A percentile compares a stretch with the other conserved stretches of the same genome.
phyloP scores from a whole-genome alignment of 2,888 invertebrate species.

The Drosophila lutescens region DNA sequence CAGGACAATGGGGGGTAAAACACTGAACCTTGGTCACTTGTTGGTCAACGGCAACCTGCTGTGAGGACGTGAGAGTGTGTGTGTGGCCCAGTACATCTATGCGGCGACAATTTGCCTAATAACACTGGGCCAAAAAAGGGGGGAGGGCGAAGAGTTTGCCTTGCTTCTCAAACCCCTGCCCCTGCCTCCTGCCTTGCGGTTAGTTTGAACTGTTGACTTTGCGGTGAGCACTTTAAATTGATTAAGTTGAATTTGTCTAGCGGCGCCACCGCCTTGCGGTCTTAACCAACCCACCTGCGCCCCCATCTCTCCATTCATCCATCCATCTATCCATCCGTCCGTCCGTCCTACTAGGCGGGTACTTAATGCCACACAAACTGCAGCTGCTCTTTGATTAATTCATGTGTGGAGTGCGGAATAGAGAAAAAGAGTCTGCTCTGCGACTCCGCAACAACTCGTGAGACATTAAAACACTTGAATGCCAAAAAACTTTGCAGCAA shows the following conservation, averaged over 20 bases:
- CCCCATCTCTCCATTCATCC: not conserved
- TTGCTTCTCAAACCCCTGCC: constrained; percentile 8
- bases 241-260: constrained; percentile 80
- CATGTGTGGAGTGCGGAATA: constrained; percentile 64
- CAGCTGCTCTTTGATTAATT: constrained; percentile 67
- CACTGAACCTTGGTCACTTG: constrained; percentile 44
- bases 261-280: constrained; percentile 51
- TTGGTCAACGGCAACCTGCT: constrained; percentile 72
- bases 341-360: constrained; percentile 12
- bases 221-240: constrained; percentile 77
- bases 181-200: constrained; percentile 58
- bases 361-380: constrained; percentile 67
- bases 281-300: constrained; percentile 26
- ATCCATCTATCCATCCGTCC: not conserved
- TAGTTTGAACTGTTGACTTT: constrained; percentile 78
- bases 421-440: constrained; percentile 21
- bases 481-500: constrained; percentile 66
- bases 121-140: constrained; percentile 45
- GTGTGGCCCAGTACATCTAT: constrained; percentile 17
- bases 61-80: constrained; percentile 30
- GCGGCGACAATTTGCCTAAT: constrained; percentile 71
- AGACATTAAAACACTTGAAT: constrained; percentile 79
- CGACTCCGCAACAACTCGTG: constrained; percentile 56
- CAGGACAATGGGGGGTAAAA: constrained; percentile 60
- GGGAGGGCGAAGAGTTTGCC: constrained; percentile 4